These are phyloP conservation scores for Cossypha dichroa DNA, from an alignment of 2,797 vertebrate genomes.

Conservation along the genomic window DNA sequence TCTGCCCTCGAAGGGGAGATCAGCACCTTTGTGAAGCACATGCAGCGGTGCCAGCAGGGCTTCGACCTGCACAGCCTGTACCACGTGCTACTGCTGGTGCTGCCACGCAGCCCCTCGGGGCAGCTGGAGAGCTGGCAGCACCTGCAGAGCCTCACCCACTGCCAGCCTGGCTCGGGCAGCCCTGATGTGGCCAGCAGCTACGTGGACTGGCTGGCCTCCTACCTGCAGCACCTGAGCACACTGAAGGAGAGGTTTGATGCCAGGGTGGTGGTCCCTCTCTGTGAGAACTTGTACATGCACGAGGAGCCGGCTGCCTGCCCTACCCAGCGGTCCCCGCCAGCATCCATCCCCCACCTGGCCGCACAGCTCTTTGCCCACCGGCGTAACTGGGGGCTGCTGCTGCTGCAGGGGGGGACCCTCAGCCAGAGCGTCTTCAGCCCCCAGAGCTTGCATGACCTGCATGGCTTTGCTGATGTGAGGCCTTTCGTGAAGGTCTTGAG, in stretches of 20 bases:
- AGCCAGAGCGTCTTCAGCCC: background rate
- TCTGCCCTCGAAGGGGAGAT: slow-evolving; percentile 38
- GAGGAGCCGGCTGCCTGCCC: background rate
- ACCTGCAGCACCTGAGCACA: background rate
- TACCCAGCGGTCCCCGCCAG: fast-evolving
- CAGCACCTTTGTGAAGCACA: background rate
- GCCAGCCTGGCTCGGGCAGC: background rate
- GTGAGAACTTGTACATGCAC: slow-evolving; percentile 48
- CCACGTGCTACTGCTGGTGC: background rate
- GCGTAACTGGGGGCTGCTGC: slow-evolving; percentile 61
- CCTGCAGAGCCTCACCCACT: background rate
- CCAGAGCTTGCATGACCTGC: background rate
- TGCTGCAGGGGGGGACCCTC: background rate
- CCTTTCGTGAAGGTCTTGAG: slow-evolving; percentile 21
- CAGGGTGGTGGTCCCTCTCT: slow-evolving; percentile 54
- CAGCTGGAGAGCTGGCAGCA: slow-evolving; percentile 45
- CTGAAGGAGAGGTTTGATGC: slow-evolving; percentile 52
- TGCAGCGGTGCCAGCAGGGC: background rate
- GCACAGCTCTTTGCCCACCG: slow-evolving; percentile 41
- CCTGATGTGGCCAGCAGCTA: background rate
- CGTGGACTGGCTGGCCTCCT: slow-evolving; percentile 40
- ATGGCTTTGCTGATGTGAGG: background rate
- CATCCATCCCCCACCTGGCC: slow-evolving; percentile 17
- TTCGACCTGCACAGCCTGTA: slow-evolving; percentile 45
- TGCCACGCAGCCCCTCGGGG: background rate